Conservation (phyloP, 2,888 invertebrate species). For the Hemithea aestivaria region DNA sequence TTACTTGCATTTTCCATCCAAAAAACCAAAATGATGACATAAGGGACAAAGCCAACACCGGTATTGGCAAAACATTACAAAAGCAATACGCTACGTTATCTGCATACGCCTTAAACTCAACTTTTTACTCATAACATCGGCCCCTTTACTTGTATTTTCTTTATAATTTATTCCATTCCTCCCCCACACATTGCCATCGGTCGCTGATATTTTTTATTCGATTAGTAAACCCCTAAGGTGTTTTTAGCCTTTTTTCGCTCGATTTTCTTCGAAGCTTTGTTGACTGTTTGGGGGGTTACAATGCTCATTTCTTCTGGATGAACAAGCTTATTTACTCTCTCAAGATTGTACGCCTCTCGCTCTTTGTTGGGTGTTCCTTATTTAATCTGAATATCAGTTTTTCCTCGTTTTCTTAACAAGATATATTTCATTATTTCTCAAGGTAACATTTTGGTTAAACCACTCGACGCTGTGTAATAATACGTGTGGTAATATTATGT, state of each 20-base stretch:
- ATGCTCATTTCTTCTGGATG: constrained; percentile 77
- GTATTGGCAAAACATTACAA: constrained; percentile 23
- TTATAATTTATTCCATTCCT: constrained; percentile 78
- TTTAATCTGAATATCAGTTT: constrained; percentile 17
- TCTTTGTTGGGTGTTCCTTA: constrained; percentile 25
- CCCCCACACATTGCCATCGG: constrained; percentile 77
- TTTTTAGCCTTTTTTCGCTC: constrained; percentile 81
- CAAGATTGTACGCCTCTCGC: constrained; percentile 33
- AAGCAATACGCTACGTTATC: constrained; percentile 48
- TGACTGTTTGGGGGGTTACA: constrained; percentile 74
- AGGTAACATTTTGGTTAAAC: neutral
- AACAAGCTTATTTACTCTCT: constrained; percentile 71
- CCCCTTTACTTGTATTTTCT: constrained; percentile 76
- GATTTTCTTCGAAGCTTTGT: constrained; percentile 80
- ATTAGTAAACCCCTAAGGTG: constrained; percentile 81
- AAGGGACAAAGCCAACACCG: too few species aligned
- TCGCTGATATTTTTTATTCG: constrained; percentile 81
- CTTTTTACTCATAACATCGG: constrained; percentile 68
- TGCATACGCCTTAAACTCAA: constrained; percentile 60
- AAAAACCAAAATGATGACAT: too few species aligned
- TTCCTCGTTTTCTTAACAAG: constrained; percentile 11
- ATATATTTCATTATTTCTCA: neutral
- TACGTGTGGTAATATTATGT: too few species aligned
- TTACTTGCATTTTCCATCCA: too few species aligned
- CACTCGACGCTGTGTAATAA: too few species aligned